A percentile compares a stretch with the other conserved stretches of the same genome.
These are phyloP conservation scores for Tenthredo mesomela DNA, from an alignment of 2,888 invertebrate species.

Conservation along the genomic window DNA sequence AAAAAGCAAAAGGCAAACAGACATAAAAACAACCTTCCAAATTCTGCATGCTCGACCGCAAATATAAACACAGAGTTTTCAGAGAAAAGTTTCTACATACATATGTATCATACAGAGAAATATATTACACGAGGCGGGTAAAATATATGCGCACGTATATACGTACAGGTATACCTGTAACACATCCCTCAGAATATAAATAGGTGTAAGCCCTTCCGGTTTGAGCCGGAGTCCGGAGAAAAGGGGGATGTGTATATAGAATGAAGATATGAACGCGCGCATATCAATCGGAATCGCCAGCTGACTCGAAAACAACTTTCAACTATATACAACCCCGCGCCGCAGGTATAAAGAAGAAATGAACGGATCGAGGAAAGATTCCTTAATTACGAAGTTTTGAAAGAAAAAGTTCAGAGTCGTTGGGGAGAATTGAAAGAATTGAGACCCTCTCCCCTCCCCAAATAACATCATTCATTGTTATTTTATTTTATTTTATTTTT, in stretches of 20 bases:
- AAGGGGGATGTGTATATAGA: neutral
- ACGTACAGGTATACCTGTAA: neutral
- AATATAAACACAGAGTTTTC: neutral
- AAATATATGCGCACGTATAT: neutral
- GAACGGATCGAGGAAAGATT: neutral
- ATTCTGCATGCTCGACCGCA: neutral
- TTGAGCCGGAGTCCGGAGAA: neutral
- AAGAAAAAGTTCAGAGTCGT: neutral
- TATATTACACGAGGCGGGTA: neutral
- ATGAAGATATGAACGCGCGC: neutral
- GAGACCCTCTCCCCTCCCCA: neutral
- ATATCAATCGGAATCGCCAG: neutral
- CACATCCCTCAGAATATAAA: neutral
- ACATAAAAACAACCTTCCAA: constrained; percentile 11
- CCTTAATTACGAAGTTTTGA: neutral
- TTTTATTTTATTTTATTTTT: neutral
- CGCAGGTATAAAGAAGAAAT: neutral
- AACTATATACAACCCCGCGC: neutral
- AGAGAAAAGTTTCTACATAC: constrained; percentile 6
- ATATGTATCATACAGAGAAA: neutral
- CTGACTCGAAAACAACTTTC: neutral
- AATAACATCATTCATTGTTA: neutral
- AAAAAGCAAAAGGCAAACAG: neutral
- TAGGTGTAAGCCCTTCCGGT: neutral
- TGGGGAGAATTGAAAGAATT: neutral